phyloP scores from a whole-genome alignment of 2,797 vertebrate species.

The Macropus fuliginosus region DNA sequence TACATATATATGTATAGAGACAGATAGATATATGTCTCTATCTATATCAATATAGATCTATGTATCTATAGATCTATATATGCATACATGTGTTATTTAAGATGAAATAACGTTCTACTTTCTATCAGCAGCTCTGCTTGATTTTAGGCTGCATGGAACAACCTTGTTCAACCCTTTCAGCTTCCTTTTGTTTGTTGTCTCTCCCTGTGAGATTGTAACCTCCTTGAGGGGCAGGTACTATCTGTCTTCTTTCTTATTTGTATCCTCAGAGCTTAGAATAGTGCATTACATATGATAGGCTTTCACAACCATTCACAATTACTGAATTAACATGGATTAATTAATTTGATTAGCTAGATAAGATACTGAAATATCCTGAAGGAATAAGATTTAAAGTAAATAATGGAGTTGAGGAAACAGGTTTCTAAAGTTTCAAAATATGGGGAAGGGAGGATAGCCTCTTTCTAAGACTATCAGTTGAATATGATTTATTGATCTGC shows the following conservation, averaged over 20 bases:
- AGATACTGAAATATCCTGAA: background rate
- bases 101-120: background rate
- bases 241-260: background rate
- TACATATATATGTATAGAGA: too few species aligned
- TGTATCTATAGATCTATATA: background rate
- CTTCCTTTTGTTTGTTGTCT: background rate
- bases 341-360: background rate
- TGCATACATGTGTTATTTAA: background rate
- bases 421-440: background rate
- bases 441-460: background rate
- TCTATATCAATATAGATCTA: too few species aligned
- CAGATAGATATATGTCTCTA: too few species aligned
- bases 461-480: background rate
- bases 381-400: background rate
- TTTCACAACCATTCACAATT: background rate
- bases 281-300: background rate
- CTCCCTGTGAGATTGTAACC: background rate
- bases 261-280: background rate
- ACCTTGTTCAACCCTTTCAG: background rate
- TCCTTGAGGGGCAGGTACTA: background rate
- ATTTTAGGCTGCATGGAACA: background rate
- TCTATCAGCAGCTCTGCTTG: background rate
- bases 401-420: background rate
- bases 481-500: background rate
- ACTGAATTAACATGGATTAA: background rate